These are phyloP conservation scores for Synergus itoensis DNA, from an alignment of 2,888 invertebrate species.

Conservation along the genomic window DNA sequence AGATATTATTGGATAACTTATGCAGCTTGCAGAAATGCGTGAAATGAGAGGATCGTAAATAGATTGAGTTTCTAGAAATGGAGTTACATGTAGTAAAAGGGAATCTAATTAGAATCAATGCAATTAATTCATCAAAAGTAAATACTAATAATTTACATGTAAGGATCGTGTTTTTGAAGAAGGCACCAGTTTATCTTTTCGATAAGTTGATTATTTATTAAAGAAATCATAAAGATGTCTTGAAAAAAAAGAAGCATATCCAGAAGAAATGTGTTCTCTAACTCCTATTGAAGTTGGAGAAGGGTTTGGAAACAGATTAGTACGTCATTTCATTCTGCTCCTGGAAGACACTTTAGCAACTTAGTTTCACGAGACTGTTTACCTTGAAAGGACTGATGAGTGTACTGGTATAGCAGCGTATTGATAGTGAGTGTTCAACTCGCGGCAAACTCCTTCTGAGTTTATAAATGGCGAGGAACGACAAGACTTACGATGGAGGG, in stretches of 20 bases:
- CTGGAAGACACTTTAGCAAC: conserved; percentile 53
- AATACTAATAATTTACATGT: too few relatives aligned
- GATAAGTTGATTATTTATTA: too few relatives aligned
- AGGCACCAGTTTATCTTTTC: too few relatives aligned
- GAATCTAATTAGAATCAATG: not conserved
- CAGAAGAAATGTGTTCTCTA: too few relatives aligned
- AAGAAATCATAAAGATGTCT: too few relatives aligned
- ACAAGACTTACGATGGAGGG: conserved; percentile 20
- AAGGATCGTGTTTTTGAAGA: too few relatives aligned
- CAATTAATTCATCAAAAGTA: not conserved
- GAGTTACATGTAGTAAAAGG: not conserved
- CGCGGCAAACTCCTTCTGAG: conserved; percentile 56
- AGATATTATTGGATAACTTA: conserved; percentile 44
- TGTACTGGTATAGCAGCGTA: conserved; percentile 47
- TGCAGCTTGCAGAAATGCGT: conserved; percentile 31
- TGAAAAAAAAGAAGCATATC: too few relatives aligned
- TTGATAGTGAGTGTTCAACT: conserved; percentile 56
- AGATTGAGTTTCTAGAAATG: not conserved
- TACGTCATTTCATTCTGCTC: conserved; percentile 50
- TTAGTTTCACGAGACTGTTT: conserved; percentile 52
- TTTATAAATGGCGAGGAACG: conserved; percentile 53
- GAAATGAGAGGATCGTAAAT: not conserved
- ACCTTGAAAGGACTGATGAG: conserved; percentile 56
- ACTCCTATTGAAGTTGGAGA: not conserved
- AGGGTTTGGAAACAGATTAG: conserved; percentile 48